A percentile compares a stretch with the other conserved stretches of the same genome.
Conservation (phyloP, 2,797 vertebrate species). For the Amblyraja radiata region DNA sequence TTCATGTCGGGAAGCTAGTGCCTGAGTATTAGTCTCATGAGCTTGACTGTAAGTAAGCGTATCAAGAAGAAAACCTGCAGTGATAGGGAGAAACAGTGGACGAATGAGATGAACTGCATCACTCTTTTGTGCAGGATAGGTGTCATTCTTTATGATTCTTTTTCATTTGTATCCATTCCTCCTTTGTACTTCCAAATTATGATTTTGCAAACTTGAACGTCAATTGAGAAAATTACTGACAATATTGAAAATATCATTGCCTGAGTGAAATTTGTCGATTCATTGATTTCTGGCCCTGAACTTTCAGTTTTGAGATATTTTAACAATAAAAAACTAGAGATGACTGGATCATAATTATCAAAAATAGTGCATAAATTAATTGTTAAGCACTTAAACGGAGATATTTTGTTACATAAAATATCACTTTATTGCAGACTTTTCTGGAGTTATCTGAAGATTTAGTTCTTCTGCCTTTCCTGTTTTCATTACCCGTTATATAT, state of each 20-base stretch:
- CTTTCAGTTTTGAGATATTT: background rate
- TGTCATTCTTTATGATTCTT: too few species aligned
- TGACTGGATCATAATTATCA: background rate
- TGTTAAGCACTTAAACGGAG: background rate
- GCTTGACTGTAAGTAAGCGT: too few species aligned
- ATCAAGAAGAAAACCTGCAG: too few species aligned
- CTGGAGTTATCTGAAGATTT: background rate
- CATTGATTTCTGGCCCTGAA: background rate
- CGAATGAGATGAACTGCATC: too few species aligned
- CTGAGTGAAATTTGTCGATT: background rate
- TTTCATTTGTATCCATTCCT: background rate
- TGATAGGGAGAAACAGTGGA: too few species aligned
- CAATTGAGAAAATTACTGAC: background rate
- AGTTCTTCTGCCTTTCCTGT: background rate
- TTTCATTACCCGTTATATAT: background rate
- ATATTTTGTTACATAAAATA: background rate
- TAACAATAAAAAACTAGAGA: background rate
- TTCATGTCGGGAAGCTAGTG: too few species aligned
- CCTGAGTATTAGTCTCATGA: too few species aligned
- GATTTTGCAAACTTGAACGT: background rate
- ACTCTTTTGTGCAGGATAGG: too few species aligned
- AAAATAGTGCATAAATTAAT: background rate
- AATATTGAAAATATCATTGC: background rate
- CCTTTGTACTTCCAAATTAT: background rate
- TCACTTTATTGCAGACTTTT: background rate